Conservation (phyloP, 1,140 invertebrate genomes). For the Aphelenchoides avenae region DNA sequence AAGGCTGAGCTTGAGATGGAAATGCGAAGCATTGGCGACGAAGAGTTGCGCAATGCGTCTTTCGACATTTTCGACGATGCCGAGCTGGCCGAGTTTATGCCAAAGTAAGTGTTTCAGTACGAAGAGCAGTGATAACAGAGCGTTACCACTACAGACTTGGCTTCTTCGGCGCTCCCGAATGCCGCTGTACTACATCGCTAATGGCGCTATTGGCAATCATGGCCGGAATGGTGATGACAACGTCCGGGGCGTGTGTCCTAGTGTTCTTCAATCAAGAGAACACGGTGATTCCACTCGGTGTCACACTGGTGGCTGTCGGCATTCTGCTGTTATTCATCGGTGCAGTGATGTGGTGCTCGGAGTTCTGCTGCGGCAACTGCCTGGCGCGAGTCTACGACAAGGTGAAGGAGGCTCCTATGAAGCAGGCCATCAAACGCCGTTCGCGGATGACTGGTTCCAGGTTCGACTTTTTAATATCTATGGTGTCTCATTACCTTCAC, state of each 20-base stretch:
- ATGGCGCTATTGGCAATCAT: conserved; percentile 31
- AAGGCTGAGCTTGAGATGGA: conserved; percentile 1
- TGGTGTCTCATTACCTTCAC: background rate
- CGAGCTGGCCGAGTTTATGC: conserved; percentile 16
- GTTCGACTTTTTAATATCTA: conserved; percentile 10
- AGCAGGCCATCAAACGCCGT: conserved; percentile 36
- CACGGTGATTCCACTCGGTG: conserved; percentile 28
- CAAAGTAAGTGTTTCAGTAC: conserved; percentile 21
- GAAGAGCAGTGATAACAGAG: no score
- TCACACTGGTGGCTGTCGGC: conserved; percentile 23
- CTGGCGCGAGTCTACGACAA: conserved; percentile 22
- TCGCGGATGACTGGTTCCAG: conserved; percentile 34
- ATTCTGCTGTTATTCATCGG: conserved; percentile 32
- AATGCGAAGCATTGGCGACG: conserved; percentile 16
- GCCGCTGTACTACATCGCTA: conserved; percentile 36
- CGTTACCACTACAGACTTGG: conserved; percentile 35
- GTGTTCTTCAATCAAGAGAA: conserved; percentile 35
- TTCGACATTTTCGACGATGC: conserved; percentile 28
- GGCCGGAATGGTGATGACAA: conserved; percentile 30
- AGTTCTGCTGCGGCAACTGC: conserved; percentile 26
- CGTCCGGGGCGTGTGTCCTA: conserved; percentile 25
- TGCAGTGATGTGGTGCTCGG: conserved; percentile 32
- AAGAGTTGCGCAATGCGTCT: conserved; percentile 20
- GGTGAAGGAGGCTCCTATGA: conserved; percentile 37
- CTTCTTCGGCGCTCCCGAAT: conserved; percentile 32